Evolutionary conservation across 1,140 invertebrate genomes (phyloP), one percentile per base, ranked within the genome.

Genomic region (Drosophila burlai): DNA sequence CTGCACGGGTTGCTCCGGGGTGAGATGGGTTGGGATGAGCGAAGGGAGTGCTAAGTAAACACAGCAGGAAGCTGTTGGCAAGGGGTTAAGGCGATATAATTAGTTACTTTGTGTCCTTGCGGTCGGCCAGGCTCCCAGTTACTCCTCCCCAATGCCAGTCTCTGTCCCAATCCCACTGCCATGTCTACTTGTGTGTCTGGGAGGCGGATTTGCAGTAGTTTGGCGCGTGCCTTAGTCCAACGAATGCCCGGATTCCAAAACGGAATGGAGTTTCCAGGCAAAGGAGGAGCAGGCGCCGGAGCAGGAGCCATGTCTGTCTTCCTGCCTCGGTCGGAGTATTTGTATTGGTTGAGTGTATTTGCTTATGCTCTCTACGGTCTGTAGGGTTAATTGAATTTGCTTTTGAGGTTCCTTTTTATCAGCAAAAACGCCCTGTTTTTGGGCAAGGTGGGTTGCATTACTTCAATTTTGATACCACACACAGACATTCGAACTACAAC

Each of bases 291-390:
- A 26, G 40, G 4, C 45, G n/a, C 16, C 26, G 36, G 31, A 38
- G 15, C 11, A 16, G 42, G 10, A 46, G 38, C 74, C 67, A 54
- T 66, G 83, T 76, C 49, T 74, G 83, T 73, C 76, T 69, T 80
- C 66, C 76, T 74, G 69, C 42, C 66, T 73, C 69, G 62, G 57
- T 59, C 40, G 8, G 43, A 8, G 66, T 84, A 89, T 87, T 87
- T 87, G 83, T 89, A 87, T 89, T 87, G 83, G 84, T 76, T 89
- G 83, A 87, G 83, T 87, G 81, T 87, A 89, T 87, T 87, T 87
- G 83, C 85, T 86, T 87, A 86, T 71, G 76, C 83, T 87, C 83
- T 86, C 84, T 84, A 87, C 77, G 84, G 68, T 83, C 83, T 86
- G 83, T 83, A 89, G 84, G 83, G 83, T 87, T 89, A 87, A 87